Percentiles rank a stretch among this genome's conserved stretches.
phyloP scores from a whole-genome alignment of 2,113 vertebrate genomes.

The Callipepla californica region DNA sequence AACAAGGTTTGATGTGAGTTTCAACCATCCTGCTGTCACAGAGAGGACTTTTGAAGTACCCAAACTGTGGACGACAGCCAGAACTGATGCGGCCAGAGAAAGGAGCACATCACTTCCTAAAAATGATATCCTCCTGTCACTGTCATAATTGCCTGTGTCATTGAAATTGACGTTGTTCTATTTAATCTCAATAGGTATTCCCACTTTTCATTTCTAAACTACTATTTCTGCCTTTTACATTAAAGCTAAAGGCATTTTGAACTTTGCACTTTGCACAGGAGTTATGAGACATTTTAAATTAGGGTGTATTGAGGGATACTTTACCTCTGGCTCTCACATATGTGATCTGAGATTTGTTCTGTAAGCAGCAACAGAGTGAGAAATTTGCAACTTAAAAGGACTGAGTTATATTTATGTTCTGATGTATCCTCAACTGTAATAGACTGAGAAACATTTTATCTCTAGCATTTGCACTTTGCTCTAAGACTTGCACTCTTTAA shows the following conservation, averaged over 20 bases:
- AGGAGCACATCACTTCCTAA: background rate
- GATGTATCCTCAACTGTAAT: slow-evolving; percentile 53
- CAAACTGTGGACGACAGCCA: background rate
- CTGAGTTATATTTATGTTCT: slow-evolving; percentile 26
- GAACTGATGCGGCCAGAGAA: background rate
- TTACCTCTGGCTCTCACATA: slow-evolving; percentile 14
- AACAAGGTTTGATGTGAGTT: background rate
- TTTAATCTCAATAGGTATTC: background rate
- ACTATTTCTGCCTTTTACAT: background rate
- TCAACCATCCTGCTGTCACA: background rate
- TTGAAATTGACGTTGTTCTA: background rate
- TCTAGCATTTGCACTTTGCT: slow-evolving; percentile 6
- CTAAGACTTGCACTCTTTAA: slow-evolving; percentile 6
- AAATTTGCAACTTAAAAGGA: slow-evolving; percentile 1
- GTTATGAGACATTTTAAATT: slow-evolving; percentile 49
- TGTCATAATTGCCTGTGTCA: background rate
- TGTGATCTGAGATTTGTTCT: slow-evolving; percentile 4
- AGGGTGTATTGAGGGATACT: slow-evolving; percentile 9
- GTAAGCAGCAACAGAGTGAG: background rate
- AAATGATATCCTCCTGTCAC: background rate
- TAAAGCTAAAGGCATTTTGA: background rate
- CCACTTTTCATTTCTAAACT: background rate
- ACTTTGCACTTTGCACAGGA: background rate
- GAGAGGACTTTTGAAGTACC: background rate
- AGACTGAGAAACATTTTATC: slow-evolving; percentile 38